Percentiles rank a stretch among this genome's conserved stretches.
These are phyloP conservation scores for Tamias sibiricus DNA, from an alignment of 2,113 vertebrate species.

Conservation along the genomic window DNA sequence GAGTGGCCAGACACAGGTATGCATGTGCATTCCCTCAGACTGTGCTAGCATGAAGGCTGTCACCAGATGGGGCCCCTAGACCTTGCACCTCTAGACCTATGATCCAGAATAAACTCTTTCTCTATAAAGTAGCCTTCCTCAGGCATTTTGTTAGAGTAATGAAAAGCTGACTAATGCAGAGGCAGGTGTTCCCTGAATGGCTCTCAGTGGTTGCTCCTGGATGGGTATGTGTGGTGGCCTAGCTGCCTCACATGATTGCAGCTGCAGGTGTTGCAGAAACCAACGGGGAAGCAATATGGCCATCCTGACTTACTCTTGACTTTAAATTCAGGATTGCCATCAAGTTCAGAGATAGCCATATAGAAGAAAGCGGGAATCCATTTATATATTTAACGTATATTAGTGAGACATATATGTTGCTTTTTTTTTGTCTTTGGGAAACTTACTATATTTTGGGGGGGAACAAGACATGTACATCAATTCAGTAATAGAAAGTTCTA, in stretches of 20 bases:
- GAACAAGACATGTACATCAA: slow-evolving; percentile 14
- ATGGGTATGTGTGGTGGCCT: background rate
- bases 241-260: background rate
- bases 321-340: slow-evolving; percentile 47
- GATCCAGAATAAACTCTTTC: background rate
- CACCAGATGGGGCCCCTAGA: background rate
- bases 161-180: background rate
- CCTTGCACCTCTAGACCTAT: background rate
- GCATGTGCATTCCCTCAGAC: background rate
- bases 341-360: background rate
- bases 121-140: background rate
- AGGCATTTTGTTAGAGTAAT: background rate
- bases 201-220: background rate
- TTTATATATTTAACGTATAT: background rate
- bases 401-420: background rate
- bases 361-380: background rate
- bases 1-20: background rate
- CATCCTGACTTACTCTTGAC: background rate
- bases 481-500: slow-evolving; percentile 3
- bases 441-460: background rate
- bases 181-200: background rate
- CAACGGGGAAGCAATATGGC: background rate
- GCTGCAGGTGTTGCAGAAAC: background rate
- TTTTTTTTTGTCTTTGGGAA: slow-evolving; percentile 47
- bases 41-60: background rate